Percentiles rank a stretch among this genome's conserved stretches.
Evolutionary conservation across 1,140 invertebrate genomes (phyloP).

Genomic region (Drosophila bifasciata): DNA sequence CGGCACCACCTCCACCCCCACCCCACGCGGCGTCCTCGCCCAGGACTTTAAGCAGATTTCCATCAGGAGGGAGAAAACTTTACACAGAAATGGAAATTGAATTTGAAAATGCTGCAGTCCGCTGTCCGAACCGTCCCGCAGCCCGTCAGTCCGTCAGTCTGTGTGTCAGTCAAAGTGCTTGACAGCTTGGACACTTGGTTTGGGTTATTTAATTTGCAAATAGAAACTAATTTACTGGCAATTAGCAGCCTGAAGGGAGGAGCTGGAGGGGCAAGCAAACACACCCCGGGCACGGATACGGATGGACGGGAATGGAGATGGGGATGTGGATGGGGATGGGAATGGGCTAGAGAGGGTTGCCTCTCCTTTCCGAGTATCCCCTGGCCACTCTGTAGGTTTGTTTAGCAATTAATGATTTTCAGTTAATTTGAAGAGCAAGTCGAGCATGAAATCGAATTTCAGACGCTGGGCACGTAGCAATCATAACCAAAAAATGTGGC

Average conservation of each 20-base stretch:
- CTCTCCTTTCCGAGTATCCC: neutral
- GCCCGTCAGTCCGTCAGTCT: too few species aligned
- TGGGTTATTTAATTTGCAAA: slow-evolving; percentile 55
- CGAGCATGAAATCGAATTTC: slow-evolving; percentile 50
- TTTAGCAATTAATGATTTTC: slow-evolving; percentile 56
- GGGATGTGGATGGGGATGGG: too few species aligned
- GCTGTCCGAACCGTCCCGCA: slow-evolving; percentile 1
- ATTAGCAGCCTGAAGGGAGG: slow-evolving; percentile 33
- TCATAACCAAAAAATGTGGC: slow-evolving; percentile 38
- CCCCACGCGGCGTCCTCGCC: slow-evolving; percentile 2
- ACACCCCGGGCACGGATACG: neutral
- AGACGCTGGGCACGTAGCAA: slow-evolving; percentile 40
- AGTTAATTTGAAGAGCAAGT: slow-evolving; percentile 53
- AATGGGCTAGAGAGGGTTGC: neutral
- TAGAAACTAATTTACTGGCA: slow-evolving; percentile 54
- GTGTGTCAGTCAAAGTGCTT: slow-evolving; percentile 42
- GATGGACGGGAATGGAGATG: neutral
- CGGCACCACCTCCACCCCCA: neutral
- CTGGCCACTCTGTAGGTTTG: slow-evolving; percentile 18
- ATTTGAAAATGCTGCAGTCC: slow-evolving; percentile 45
- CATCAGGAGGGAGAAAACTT: slow-evolving; percentile 24
- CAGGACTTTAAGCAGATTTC: slow-evolving; percentile 40
- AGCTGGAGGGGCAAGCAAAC: slow-evolving; percentile 32
- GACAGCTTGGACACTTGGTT: slow-evolving; percentile 39
- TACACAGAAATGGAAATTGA: slow-evolving; percentile 48